Evolutionary conservation across 2,113 vertebrate species (phyloP).

Genomic region (Thalassoma bifasciatum): DNA sequence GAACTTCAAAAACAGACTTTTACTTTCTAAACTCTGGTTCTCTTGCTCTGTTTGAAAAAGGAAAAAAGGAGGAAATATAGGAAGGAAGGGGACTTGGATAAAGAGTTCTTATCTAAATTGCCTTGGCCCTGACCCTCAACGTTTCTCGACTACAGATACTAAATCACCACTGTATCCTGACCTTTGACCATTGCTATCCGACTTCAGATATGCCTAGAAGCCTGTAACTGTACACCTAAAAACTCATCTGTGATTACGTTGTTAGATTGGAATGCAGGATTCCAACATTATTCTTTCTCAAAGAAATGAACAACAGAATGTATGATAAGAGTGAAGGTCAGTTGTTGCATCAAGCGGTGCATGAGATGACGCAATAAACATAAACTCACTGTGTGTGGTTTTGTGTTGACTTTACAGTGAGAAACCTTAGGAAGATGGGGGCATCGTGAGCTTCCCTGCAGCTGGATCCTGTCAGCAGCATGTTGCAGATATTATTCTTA

Average conservation of each 20-base stretch:
- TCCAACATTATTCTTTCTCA: background rate
- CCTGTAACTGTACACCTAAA: constrained; percentile 44
- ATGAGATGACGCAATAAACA: constrained; percentile 29
- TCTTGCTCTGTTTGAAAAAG: constrained; percentile 49
- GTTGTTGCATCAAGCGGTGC: constrained; percentile 16
- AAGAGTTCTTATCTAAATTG: constrained; percentile 79
- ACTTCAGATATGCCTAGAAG: constrained; percentile 28
- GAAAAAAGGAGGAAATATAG: constrained; percentile 55
- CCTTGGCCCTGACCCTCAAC: constrained; percentile 77
- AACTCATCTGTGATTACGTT: constrained; percentile 7
- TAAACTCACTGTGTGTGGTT: constrained; percentile 19
- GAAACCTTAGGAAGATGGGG: constrained; percentile 71
- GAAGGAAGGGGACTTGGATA: constrained; percentile 68
- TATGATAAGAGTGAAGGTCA: constrained; percentile 2
- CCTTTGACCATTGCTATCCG: constrained; percentile 56
- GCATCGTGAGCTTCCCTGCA: constrained; percentile 76
- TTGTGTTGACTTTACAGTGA: constrained; percentile 42
- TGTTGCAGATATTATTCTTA: constrained; percentile 54
- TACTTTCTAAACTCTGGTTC: constrained; percentile 55
- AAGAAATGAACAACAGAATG: background rate
- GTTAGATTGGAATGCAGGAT: constrained; percentile 14
- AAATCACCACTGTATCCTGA: constrained; percentile 69
- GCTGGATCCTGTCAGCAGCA: constrained; percentile 81
- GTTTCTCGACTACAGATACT: constrained; percentile 66
- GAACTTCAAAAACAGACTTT: constrained; percentile 53